Evolutionary conservation across 2,113 vertebrate genomes (phyloP).

Genomic region (Diglossa brunneiventris): DNA sequence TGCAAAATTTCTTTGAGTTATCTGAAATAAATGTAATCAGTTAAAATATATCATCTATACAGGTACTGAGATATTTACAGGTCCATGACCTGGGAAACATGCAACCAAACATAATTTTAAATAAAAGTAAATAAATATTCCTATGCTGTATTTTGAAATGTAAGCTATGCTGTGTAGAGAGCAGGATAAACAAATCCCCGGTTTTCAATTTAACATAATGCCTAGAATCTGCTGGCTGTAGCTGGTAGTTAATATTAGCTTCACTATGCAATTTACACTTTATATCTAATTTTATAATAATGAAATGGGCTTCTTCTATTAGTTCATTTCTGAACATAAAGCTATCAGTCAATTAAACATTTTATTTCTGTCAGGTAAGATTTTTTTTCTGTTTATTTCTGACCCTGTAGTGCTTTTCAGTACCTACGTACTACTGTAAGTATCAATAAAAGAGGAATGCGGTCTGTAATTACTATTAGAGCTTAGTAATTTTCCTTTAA

Average conservation of each 20-base stretch:
- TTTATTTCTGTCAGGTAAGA: neutral
- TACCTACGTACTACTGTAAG: neutral
- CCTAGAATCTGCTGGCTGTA: neutral
- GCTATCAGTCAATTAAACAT: neutral
- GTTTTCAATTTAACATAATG: neutral
- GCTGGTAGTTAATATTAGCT: neutral
- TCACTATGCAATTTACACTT: neutral
- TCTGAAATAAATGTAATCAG: neutral
- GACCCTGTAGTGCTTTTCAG: neutral
- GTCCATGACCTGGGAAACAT: neutral
- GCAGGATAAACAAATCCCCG: neutral
- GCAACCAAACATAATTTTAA: neutral
- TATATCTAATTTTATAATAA: neutral
- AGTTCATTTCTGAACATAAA: neutral
- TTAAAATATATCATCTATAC: neutral
- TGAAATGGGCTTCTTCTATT: neutral
- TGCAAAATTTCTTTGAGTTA: neutral
- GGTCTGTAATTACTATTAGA: neutral
- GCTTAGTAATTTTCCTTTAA: neutral
- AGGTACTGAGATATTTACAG: neutral
- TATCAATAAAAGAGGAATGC: neutral
- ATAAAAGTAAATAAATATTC: neutral
- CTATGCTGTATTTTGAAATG: neutral
- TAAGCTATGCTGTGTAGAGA: neutral
- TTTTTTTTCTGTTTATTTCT: neutral